Evolutionary conservation across 2,113 vertebrate species (phyloP).

Genomic region (Polyodon spathula): DNA sequence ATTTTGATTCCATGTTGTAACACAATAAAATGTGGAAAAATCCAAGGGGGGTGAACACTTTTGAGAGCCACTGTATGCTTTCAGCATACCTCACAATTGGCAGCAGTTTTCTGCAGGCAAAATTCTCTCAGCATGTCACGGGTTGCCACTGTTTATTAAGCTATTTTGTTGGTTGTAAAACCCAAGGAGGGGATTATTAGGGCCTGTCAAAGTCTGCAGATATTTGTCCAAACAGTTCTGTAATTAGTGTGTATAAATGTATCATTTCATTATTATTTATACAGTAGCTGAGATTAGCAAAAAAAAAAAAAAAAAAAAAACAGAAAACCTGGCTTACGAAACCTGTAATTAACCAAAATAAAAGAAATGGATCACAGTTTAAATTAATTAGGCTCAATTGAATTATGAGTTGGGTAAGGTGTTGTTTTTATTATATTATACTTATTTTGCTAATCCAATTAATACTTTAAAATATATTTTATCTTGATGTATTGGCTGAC

Average conservation of each 20-base stretch:
- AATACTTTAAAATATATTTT: too few species aligned
- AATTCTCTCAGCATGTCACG: conserved; percentile 31
- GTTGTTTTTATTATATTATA: too few species aligned
- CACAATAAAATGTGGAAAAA: too few species aligned
- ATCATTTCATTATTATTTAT: conserved; percentile 26
- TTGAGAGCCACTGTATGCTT: too few species aligned
- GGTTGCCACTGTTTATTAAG: conserved; percentile 38
- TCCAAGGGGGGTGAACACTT: too few species aligned
- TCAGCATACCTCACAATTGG: conserved; percentile 21
- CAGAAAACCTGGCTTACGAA: conserved; percentile 20
- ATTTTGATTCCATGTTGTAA: too few species aligned
- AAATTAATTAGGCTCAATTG: too few species aligned
- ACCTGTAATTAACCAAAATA: conserved; percentile 16
- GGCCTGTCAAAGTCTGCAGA: conserved; percentile 43
- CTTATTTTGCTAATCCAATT: too few species aligned
- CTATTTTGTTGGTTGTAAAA: conserved; percentile 40
- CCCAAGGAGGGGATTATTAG: conserved; percentile 27
- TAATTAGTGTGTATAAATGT: conserved; percentile 37
- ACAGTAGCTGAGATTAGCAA: conserved; percentile 29
- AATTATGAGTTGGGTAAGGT: too few species aligned
- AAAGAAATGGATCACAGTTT: neutral
- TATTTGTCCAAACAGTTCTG: conserved; percentile 35
- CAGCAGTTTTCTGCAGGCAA: conserved; percentile 20
- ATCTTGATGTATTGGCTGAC: too few species aligned
- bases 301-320: too few species aligned